Base-by-base conservation (phyloP, 2,113 vertebrate genomes). In the Rhinolophus sinicus region DNA sequence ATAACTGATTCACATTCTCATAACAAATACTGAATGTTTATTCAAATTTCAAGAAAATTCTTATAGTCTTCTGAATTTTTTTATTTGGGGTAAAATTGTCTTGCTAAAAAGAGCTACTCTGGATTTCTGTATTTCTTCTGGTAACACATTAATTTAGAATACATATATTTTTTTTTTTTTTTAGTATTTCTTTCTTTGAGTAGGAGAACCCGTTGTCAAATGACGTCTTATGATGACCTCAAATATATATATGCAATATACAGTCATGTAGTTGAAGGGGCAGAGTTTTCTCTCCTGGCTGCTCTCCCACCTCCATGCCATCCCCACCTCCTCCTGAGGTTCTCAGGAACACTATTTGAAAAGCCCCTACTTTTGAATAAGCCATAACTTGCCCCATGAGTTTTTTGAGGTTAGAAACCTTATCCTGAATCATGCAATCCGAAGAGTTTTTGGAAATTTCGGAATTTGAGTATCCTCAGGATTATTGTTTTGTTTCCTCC, bases 291-390 rank as follows among this genome's bases (percentile, higher is more conserved):
- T 80, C 40, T 69, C 40, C 30, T 67, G 35, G n/a, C 4, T 28
- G 50, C 52, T 58, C 5, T 56, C 16, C 54, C 8, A 30, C n/a
- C 16, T 73, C 24, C 6, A 21, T 1, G 35, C 11, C 15, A 56
- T 50, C 18, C 44, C 64, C 26, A 67, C 8, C 52, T 65, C 28
- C 60, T 40, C 0, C 35, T 15, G 21, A 80, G 35, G 13, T 11
- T 69, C 18, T 80, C 35, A 28, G 62, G 6, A 35, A 2, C n/a
- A 52, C 5, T 28, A 2, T 26, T 60, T 24, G 44, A 54, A 75
- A 93, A 93, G 35, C 9, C 33, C 19, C 3, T 33, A 35, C n/a
- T 64, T 94, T n/a, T 80, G 40, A 96, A 69, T 18, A 65, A 88
- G 54, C 50, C 70, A n/a, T 88, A 38, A 60, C 35, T 88, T 52